These are phyloP conservation scores for Sinocyclocheilus rhinocerous DNA, from an alignment of 2,113 vertebrate genomes.

Conservation along the genomic window DNA sequence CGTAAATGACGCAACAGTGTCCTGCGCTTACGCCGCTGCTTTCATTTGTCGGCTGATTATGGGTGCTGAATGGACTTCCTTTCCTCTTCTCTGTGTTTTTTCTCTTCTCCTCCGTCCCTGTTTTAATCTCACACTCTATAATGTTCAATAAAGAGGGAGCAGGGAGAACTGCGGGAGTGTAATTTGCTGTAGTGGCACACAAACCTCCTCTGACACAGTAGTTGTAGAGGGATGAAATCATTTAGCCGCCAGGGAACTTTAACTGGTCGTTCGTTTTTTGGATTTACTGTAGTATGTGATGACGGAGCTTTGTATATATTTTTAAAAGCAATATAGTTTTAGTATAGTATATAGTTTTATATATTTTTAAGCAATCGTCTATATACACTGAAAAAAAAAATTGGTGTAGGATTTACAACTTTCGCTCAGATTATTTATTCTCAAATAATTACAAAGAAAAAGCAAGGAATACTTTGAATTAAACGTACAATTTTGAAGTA, in stretches of 20 bases:
- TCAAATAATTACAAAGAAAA: not conserved
- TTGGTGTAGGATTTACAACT: not conserved
- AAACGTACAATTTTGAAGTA: too few species aligned
- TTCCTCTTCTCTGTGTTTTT: not conserved
- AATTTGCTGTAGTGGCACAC: constrained; percentile 75
- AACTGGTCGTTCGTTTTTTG: not conserved
- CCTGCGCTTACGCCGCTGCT: too few species aligned
- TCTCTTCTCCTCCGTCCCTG: not conserved
- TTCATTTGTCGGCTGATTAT: not conserved
- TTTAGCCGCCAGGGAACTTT: constrained; percentile 61
- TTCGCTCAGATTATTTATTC: not conserved
- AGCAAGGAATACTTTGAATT: too few species aligned
- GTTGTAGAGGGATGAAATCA: constrained; percentile 76
- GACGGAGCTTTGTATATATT: too few species aligned
- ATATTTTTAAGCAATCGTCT: too few species aligned
- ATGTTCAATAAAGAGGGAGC: constrained; percentile 46
- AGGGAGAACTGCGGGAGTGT: constrained; percentile 72
- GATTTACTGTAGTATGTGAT: not conserved
- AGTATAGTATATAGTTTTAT: too few species aligned
- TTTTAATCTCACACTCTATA: constrained; percentile 53
- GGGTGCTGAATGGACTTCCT: not conserved
- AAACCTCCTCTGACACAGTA: constrained; percentile 27
- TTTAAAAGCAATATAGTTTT: too few species aligned
- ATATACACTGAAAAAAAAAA: too few species aligned
- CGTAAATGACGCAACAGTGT: not conserved